Percentiles rank a stretch among this genome's conserved stretches.
Conservation (phyloP, 2,888 invertebrate genomes). For the Nephrotoma appendiculata region DNA sequence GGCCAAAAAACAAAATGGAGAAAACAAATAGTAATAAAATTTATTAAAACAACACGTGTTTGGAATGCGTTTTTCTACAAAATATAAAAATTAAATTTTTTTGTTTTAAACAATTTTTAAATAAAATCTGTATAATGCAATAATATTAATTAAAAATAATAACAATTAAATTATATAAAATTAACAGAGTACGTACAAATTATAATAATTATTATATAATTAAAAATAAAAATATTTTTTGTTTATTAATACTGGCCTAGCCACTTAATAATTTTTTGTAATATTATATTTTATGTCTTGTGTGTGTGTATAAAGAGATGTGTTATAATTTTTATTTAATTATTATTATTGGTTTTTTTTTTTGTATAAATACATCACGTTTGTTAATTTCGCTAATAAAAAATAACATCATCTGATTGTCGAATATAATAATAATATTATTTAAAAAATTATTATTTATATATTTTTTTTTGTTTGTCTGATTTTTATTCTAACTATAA, state of each 20-base stretch:
- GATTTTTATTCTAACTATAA: slow-evolving; percentile 1
- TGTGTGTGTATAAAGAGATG: not conserved
- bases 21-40: not conserved
- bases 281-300: not conserved
- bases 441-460: not conserved
- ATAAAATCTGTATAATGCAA: not conserved
- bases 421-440: not conserved
- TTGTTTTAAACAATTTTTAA: not conserved
- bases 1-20: not conserved
- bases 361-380: not conserved
- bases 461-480: not conserved
- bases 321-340: not conserved
- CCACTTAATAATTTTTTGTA: not conserved
- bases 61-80: not conserved
- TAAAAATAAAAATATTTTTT: not conserved
- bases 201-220: not conserved
- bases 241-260: not conserved
- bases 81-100: not conserved
- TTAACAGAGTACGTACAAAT: not conserved
- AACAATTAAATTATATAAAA: not conserved
- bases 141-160: not conserved
- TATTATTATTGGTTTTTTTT: not conserved
- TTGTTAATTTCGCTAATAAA: not conserved
- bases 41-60: not conserved
- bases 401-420: not conserved